These are phyloP conservation scores for Nannoperca australis DNA, from an alignment of 2,797 vertebrate genomes.

Conservation along the genomic window DNA sequence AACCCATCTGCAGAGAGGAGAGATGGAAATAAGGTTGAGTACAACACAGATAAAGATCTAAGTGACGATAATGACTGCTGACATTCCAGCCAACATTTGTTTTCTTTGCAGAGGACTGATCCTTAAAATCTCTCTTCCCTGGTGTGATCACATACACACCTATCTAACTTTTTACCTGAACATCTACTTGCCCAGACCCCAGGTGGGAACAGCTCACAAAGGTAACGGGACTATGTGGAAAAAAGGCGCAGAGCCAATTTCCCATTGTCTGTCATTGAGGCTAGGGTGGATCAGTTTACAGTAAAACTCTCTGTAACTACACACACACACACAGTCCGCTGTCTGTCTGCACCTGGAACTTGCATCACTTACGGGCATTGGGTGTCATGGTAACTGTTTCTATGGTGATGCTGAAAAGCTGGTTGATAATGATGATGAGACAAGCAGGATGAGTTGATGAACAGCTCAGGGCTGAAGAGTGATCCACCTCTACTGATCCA, in stretches of 20 bases:
- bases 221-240: conserved; percentile 34
- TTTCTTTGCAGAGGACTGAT: conserved; percentile 1
- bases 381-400: conserved; percentile 83
- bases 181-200: conserved; percentile 1
- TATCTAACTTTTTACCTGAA: conserved; percentile 46
- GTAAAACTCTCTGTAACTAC: conserved; percentile 51
- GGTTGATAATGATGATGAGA: conserved; percentile 67
- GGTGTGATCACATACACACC: conserved; percentile 7
- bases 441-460: conserved; percentile 58
- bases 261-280: conserved; percentile 47
- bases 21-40: conserved; percentile 1
- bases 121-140: not conserved
- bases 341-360: conserved; percentile 81
- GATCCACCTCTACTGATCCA: conserved; percentile 25
- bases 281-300: conserved; percentile 58
- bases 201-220: conserved; percentile 32
- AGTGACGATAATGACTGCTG: conserved; percentile 24
- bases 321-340: conserved; percentile 50
- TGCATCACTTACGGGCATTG: conserved; percentile 78
- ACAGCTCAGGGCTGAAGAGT: conserved; percentile 43
- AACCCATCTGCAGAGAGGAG: conserved; percentile 31
- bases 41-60: conserved; percentile 13
- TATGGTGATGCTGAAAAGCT: conserved; percentile 74
- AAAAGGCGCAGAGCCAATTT: conserved; percentile 57
- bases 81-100: conserved; percentile 14